phyloP scores from a whole-genome alignment of 2,888 invertebrate species.

The Micoletzkya japonica region DNA sequence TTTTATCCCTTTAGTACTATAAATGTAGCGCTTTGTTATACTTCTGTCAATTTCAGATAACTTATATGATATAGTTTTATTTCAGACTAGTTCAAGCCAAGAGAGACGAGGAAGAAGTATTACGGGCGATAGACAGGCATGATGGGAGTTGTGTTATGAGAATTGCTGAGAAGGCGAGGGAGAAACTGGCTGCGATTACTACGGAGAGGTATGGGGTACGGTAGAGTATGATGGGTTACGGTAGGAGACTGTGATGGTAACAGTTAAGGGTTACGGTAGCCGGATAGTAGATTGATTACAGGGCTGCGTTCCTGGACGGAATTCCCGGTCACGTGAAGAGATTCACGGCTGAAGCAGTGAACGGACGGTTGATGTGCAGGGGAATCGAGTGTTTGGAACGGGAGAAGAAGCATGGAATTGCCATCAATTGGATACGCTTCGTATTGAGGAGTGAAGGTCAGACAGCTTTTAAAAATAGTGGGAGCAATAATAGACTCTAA shows the following conservation, averaged over 20 bases:
- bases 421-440: conserved; percentile 16
- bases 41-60: background rate
- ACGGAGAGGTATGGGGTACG: background rate
- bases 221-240: background rate
- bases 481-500: background rate
- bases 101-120: background rate
- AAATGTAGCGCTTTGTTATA: background rate
- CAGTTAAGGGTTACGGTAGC: background rate
- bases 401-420: conserved; percentile 8
- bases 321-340: background rate
- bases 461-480: background rate
- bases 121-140: conserved; percentile 10
- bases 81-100: conserved; percentile 12
- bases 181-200: conserved; percentile 1
- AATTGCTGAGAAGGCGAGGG: conserved; percentile 8
- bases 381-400: conserved; percentile 18
- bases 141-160: background rate
- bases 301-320: background rate
- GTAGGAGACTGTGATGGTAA: background rate
- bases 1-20: background rate
- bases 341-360: conserved; percentile 15
- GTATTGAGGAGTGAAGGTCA: conserved; percentile 7
- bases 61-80: background rate
- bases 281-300: background rate
- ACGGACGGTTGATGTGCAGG: background rate